phyloP scores from a whole-genome alignment of 2,888 invertebrate species.

The Orthonevra nobilis region DNA sequence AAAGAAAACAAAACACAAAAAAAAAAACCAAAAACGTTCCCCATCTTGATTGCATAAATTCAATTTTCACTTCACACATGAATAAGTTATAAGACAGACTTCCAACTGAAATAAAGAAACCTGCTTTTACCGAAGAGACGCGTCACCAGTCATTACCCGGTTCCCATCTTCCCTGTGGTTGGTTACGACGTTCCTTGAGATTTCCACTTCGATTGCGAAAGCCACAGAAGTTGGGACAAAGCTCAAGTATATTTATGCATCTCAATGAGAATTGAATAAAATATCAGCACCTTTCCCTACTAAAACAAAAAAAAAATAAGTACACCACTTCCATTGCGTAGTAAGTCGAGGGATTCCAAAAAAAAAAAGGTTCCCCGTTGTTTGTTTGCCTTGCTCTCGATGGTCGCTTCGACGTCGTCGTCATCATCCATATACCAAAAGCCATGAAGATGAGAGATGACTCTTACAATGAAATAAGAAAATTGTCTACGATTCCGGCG shows the following conservation, averaged over 20 bases:
- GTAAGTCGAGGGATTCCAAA: slow-evolving; percentile 53
- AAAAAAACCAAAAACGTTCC: slow-evolving; percentile 26
- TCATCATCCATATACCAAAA: slow-evolving; percentile 21
- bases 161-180: slow-evolving; percentile 4
- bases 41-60: slow-evolving; percentile 57
- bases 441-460: slow-evolving; percentile 10
- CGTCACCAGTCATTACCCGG: slow-evolving; percentile 13
- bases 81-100: slow-evolving; percentile 52
- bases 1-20: slow-evolving; percentile 8
- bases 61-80: slow-evolving; percentile 51
- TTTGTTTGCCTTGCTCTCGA: slow-evolving; percentile 63
- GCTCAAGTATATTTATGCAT: slow-evolving; percentile 46
- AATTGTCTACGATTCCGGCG: slow-evolving; percentile 19
- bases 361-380: slow-evolving; percentile 57
- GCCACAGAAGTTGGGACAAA: slow-evolving; percentile 43
- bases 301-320: slow-evolving; percentile 15
- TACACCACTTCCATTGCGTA: slow-evolving; percentile 14
- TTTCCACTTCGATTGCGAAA: slow-evolving; percentile 48
- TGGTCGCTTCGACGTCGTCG: slow-evolving; percentile 14
- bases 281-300: slow-evolving; percentile 40
- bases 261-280: slow-evolving; percentile 56
- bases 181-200: slow-evolving; percentile 25
- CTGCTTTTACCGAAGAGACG: slow-evolving; percentile 36
- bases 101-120: slow-evolving; percentile 26
- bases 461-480: slow-evolving; percentile 30